phyloP scores from a whole-genome alignment of 2,797 vertebrate genomes.

The Sebastes wilsoni region DNA sequence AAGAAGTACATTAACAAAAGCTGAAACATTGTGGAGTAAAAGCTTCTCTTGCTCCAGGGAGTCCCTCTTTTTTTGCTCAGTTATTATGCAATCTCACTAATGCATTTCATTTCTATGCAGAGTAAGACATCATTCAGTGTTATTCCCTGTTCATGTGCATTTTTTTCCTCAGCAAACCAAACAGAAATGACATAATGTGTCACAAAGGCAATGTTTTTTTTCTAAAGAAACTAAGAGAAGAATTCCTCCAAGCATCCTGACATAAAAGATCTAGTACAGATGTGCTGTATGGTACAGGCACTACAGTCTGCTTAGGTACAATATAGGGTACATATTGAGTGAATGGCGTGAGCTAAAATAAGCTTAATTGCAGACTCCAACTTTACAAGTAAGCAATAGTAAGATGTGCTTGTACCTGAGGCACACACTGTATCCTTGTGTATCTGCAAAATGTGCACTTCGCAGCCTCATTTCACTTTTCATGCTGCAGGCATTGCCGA shows the following conservation, averaged over 20 bases:
- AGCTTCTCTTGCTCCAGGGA: conserved; percentile 44
- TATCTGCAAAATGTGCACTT: conserved; percentile 9
- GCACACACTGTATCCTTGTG: conserved; percentile 3
- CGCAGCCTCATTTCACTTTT: conserved; percentile 7
- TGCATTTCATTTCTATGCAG: conserved; percentile 34
- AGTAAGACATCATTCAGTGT: conserved; percentile 16
- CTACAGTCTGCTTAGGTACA: not conserved
- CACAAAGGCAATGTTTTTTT: conserved; percentile 6
- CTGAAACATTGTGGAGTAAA: conserved; percentile 12
- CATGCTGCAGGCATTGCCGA: conserved; percentile 7
- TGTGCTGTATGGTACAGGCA: not conserved
- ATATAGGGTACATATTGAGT: conserved; percentile 6
- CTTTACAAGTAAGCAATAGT: conserved; percentile 4
- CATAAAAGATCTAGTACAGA: conserved; percentile 13
- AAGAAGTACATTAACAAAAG: conserved; percentile 26
- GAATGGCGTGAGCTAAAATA: not conserved
- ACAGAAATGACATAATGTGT: conserved; percentile 8
- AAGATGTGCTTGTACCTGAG: conserved; percentile 5
- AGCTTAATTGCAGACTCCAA: not conserved
- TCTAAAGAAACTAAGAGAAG: not conserved
- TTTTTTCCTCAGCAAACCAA: conserved; percentile 14
- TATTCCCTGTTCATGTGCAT: conserved; percentile 26
- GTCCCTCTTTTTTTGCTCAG: not conserved
- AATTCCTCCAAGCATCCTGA: not conserved
- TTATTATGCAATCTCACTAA: conserved; percentile 46